Evolutionary conservation across 2,113 vertebrate species (phyloP).

Genomic region (Silurus glanis): DNA sequence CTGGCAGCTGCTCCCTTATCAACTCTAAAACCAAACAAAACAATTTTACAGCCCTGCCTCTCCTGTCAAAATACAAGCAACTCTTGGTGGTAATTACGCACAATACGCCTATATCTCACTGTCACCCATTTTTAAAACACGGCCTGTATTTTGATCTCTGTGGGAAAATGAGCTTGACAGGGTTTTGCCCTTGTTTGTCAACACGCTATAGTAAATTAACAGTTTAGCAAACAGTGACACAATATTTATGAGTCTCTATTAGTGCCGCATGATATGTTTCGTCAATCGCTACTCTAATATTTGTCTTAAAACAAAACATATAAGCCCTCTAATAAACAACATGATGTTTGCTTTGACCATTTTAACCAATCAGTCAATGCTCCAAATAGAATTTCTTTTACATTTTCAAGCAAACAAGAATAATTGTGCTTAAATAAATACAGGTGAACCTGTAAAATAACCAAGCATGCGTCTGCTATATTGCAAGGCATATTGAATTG

Average conservation of each 20-base stretch:
- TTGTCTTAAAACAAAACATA: background rate
- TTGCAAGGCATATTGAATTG: background rate
- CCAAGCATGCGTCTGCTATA: background rate
- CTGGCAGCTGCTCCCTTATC: constrained; percentile 60
- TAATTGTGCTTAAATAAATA: background rate
- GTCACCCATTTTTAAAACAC: constrained; percentile 45
- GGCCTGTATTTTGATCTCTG: constrained; percentile 32
- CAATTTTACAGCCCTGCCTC: constrained; percentile 50
- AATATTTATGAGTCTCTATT: background rate
- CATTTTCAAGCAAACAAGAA: background rate
- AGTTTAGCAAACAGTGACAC: background rate
- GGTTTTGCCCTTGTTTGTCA: constrained; percentile 34
- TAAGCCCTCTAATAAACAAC: background rate
- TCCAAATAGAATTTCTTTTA: background rate
- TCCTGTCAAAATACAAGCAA: constrained; percentile 41
- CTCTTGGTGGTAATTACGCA: constrained; percentile 41
- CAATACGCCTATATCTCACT: constrained; percentile 44
- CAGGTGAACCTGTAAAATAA: background rate
- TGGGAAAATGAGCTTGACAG: constrained; percentile 30
- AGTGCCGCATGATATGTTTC: background rate
- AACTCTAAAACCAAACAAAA: constrained; percentile 53
- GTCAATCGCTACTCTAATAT: background rate
- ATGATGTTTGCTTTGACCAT: background rate
- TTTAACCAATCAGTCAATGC: background rate
- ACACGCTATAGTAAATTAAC: constrained; percentile 33